Base-by-base conservation (phyloP, 64 coral and sea anemone species). In the Porites australiensis region DNA sequence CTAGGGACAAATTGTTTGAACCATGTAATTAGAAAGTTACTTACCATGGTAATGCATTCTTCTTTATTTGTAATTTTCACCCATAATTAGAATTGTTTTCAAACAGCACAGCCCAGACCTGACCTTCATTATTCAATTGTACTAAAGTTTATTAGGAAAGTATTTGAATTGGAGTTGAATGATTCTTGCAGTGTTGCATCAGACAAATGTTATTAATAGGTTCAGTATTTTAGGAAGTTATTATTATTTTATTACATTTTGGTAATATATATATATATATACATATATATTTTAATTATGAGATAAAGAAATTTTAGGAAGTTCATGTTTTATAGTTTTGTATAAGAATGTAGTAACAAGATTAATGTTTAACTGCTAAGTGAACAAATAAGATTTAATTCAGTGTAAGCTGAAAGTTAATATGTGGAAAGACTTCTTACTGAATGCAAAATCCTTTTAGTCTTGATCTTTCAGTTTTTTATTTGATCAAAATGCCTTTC, bases 291-390 rank as follows among this genome's bases (percentile, higher is more conserved):
- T 84, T 84, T 84, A 84, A 84, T 68, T 84, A 84, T 84, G 46
- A 84, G 62, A 84, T 20, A 63, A 84, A 69, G 81, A 84, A 68
- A 84, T 84, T 84, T 84, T 84, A 84, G 81, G 81, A 84, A 67
- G 81, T 21, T 84, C 66, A 68, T 68, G 81, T 84, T 84, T 84
- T 84, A 84, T 84, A 84, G 81, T 84, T 84, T 84, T 84, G 81
- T 84, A 84, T 68, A 68, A 84, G 81, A 50, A 50, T 68, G 59
- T 19, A 50, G 81, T 68, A 68, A 68, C 43, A 66, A 84, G 45
- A 63, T 84, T 48, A 67, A 68, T 69, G 81, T 49, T 84, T 84
- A 84, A 84, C 81, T 15, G 61, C 63, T 21, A 20, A 50, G 27
- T 9, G 18, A 68, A 8, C 50, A 58, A 84, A 7, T 46, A 20